Conservation (phyloP, 2,888 invertebrate species). For the Harpalus rufipes region DNA sequence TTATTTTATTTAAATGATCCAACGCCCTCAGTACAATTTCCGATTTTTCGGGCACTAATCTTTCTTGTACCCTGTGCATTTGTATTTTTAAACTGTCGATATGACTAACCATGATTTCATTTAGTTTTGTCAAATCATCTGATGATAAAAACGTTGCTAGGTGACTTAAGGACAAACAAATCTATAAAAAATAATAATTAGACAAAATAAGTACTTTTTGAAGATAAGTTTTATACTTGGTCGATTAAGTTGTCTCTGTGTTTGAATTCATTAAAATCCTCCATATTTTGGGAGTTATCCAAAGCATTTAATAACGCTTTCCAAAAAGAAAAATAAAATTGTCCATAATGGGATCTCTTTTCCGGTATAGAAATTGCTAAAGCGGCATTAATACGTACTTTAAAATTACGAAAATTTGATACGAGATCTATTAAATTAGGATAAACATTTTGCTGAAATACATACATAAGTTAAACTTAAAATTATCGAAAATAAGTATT, state of each 20-base stretch:
- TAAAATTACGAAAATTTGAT: slow-evolving; percentile 89
- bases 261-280: slow-evolving; percentile 90
- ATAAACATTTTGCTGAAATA: slow-evolving; percentile 82
- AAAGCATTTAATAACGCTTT: slow-evolving; percentile 85
- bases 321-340: slow-evolving; percentile 83
- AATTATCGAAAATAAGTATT: no score
- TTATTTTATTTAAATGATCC: slow-evolving; percentile 69
- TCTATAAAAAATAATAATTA: slow-evolving; percentile 79
- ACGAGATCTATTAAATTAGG: slow-evolving; percentile 83
- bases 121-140: slow-evolving; percentile 81
- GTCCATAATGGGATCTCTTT: slow-evolving; percentile 82
- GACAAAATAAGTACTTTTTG: slow-evolving; percentile 12
- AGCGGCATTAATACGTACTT: slow-evolving; percentile 93
- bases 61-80: slow-evolving; percentile 75
- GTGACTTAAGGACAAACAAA: slow-evolving; percentile 87
- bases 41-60: slow-evolving; percentile 77
- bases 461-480: no score
- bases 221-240: slow-evolving; percentile 79
- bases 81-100: slow-evolving; percentile 75
- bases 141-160: slow-evolving; percentile 81
- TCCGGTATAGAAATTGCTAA: slow-evolving; percentile 84
- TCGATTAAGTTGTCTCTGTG: slow-evolving; percentile 92
- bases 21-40: slow-evolving; percentile 73
- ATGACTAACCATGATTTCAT: slow-evolving; percentile 79
- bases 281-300: slow-evolving; percentile 87